These are phyloP conservation scores for Otis tarda DNA, from an alignment of 2,113 vertebrate genomes.

Conservation along the genomic window DNA sequence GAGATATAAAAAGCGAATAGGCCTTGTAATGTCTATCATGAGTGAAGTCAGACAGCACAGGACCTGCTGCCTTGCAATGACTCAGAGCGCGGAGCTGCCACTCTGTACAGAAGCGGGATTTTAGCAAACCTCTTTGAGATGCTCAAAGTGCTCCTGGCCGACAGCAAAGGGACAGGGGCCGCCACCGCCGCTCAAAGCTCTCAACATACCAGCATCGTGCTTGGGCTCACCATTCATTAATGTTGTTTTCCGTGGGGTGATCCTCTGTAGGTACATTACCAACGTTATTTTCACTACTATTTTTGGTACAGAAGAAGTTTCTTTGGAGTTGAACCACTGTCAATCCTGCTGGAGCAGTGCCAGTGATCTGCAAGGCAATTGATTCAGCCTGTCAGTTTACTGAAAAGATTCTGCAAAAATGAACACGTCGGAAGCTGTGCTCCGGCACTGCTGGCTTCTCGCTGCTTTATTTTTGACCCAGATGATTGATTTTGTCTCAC, in stretches of 20 bases:
- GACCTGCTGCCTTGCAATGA: not conserved
- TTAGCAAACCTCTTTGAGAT: not conserved
- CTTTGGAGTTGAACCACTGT: not conserved
- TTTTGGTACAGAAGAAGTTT: not conserved
- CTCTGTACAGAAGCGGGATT: accelerated
- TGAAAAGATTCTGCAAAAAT: not conserved
- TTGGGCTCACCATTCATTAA: accelerated
- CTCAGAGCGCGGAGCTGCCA: accelerated
- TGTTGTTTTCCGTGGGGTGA: accelerated
- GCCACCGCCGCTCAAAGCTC: not conserved
- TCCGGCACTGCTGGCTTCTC: not conserved
- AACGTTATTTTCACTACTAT: not conserved
- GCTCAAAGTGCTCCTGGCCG: not conserved
- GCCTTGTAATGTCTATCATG: not conserved
- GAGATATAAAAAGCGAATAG: not conserved
- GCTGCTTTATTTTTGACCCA: not conserved
- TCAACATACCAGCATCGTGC: accelerated
- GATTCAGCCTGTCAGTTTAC: not conserved
- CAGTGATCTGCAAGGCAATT: not conserved
- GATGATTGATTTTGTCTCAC: not conserved
- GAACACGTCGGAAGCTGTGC: not conserved
- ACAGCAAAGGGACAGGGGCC: not conserved
- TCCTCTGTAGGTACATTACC: not conserved
- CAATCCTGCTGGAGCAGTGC: not conserved
- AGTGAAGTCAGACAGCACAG: not conserved